phyloP scores from a whole-genome alignment of 2,797 vertebrate species.

The Mus spretus region DNA sequence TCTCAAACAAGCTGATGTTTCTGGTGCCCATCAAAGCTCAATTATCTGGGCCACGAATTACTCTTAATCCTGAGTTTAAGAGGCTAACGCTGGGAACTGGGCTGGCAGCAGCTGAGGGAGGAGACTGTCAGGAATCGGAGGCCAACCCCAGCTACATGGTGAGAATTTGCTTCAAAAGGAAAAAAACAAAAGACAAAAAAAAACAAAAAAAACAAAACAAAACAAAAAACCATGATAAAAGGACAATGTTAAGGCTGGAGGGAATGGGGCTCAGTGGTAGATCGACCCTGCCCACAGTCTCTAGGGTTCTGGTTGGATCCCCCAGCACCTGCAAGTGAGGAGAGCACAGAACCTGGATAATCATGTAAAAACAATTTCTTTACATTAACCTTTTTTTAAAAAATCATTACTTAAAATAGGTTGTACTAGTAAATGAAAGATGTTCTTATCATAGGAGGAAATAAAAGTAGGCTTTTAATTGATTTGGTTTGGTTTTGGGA shows the following conservation, averaged over 20 bases:
- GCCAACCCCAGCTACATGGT: neutral
- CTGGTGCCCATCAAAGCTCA: constrained; percentile 8
- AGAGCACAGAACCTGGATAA: neutral
- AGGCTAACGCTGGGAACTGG: neutral
- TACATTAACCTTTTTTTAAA: neutral
- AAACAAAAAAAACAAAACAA: neutral
- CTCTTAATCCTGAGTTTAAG: constrained; percentile 50
- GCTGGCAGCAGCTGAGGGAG: neutral
- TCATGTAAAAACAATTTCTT: constrained; percentile 14
- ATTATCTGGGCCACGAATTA: neutral
- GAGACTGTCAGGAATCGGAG: neutral
- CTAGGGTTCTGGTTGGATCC: neutral
- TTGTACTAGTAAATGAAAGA: constrained; percentile 16
- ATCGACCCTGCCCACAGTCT: neutral
- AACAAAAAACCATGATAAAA: neutral
- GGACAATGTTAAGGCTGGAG: neutral
- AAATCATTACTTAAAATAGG: constrained; percentile 18
- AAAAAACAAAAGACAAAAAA: neutral
- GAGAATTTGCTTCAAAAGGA: neutral
- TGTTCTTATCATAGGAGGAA: neutral
- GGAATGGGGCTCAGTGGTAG: neutral
- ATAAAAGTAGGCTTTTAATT: neutral
- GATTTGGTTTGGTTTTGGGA: neutral
- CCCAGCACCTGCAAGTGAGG: neutral
- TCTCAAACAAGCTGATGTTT: constrained; percentile 22